Base-by-base conservation (phyloP, 2,888 invertebrate species). In the Uropetala carovei region DNA sequence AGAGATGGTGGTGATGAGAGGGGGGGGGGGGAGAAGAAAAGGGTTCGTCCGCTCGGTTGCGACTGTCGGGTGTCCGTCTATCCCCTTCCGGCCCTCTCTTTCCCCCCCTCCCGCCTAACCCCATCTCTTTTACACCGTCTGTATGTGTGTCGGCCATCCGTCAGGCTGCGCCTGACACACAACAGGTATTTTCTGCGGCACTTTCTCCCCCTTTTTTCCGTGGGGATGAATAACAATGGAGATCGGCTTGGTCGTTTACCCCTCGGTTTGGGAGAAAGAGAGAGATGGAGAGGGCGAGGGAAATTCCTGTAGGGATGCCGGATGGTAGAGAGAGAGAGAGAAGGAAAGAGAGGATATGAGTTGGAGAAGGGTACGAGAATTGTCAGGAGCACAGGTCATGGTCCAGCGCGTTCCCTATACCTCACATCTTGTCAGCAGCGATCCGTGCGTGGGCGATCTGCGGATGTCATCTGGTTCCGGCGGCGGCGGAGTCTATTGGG, bases 81-180 rank as follows among this genome's bases (percentile, higher is more conserved):
- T n/a, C 75, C 75, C 75, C 4, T n/a, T 11, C 64, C 3, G 43
- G 7, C 64, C 64, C 64, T n/a, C n/a, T n/a, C n/a, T 60, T 16
- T 18, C 13, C 18, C 60, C 13, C 60, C 75, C 75, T n/a, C 22
- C 75, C n/a, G n/a, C n/a, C 75, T 4, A n/a, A 18, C 75, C 11
- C 14, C 75, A 11, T 27, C n/a, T 59, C n/a, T 57, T 22, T 14
- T 22, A 57, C 22, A 18, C 85, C n/a, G 18, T 4, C 4, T 18
- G 59, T 18, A 64, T 68, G 89, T 89, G 86, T 86, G 86, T 89
- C 56, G 30, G 89, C 89, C 64, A 64, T 68, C 89, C 89, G 43
- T 89, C 89, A 89, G 89, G 64, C 89, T 89, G 89, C 89, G n/a
- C n/a, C 89, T 89, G 89, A 89, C 89, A 86, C 89, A 89, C 89